phyloP scores from a whole-genome alignment of 2,113 vertebrate genomes.

The Haemorhous mexicanus region DNA sequence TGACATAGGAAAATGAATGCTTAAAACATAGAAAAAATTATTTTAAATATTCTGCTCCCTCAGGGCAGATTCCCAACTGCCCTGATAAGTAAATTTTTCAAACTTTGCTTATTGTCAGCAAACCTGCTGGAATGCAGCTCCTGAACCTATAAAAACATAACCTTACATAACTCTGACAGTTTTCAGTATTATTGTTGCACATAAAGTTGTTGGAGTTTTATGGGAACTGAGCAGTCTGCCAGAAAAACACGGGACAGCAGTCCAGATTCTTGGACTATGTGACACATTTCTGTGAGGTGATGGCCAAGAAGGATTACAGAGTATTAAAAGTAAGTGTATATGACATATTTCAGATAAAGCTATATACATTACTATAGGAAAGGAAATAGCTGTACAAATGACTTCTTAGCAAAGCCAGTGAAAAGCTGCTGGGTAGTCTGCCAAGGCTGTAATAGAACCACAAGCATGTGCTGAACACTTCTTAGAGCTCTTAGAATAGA shows the following conservation, averaged over 20 bases:
- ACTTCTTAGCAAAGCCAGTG: slow-evolving; percentile 33
- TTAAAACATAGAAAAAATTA: not conserved
- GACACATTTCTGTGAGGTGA: slow-evolving; percentile 19
- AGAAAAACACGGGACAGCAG: not conserved
- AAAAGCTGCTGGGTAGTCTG: slow-evolving; percentile 35
- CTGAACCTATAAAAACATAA: not conserved
- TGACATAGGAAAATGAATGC: not conserved
- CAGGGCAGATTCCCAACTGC: not conserved
- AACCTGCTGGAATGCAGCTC: not conserved
- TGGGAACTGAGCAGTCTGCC: not conserved
- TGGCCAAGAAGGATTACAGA: slow-evolving; percentile 32
- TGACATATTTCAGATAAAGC: slow-evolving; percentile 31
- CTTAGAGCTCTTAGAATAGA: slow-evolving; percentile 42
- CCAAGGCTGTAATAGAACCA: slow-evolving; percentile 42
- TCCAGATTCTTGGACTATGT: not conserved
- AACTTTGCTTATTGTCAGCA: slow-evolving; percentile 13
- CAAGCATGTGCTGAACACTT: slow-evolving; percentile 41
- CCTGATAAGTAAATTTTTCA: not conserved
- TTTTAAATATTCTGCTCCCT: not conserved
- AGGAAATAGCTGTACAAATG: slow-evolving; percentile 45
- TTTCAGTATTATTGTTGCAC: not conserved
- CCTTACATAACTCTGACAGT: not conserved
- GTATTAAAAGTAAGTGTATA: slow-evolving; percentile 30
- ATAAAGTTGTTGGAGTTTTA: not conserved
- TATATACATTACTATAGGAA: slow-evolving; percentile 14